Conservation (phyloP, 2,113 vertebrate species). For the Pterocles orientalis region DNA sequence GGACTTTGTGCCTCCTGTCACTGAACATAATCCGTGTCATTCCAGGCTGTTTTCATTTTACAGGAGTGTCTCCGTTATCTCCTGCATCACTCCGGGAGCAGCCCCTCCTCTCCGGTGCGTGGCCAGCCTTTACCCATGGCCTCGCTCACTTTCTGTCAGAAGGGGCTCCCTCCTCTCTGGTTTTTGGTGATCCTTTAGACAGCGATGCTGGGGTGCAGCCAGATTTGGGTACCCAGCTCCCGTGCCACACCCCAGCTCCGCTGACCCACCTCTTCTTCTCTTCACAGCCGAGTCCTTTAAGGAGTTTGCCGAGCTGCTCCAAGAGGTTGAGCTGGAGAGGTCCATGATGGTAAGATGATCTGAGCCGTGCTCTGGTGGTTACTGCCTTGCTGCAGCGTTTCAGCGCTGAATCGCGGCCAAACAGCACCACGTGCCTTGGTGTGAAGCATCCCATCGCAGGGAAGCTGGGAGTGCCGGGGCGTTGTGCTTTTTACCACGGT, state of each 20-base stretch:
- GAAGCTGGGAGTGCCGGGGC: neutral
- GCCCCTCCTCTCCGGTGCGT: neutral
- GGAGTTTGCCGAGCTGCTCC: constrained; percentile 93
- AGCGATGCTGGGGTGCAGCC: neutral
- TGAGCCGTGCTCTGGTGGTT: neutral
- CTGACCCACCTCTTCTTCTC: constrained; percentile 11
- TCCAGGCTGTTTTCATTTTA: neutral
- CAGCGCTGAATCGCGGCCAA: neutral
- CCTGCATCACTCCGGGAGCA: neutral
- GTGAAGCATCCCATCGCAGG: neutral
- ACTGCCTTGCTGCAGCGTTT: rapidly evolving
- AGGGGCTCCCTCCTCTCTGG: rapidly evolving
- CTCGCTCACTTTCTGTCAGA: neutral
- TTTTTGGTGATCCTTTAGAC: neutral
- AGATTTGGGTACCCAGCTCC: rapidly evolving
- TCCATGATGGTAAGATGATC: constrained; percentile 91
- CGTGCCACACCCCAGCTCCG: neutral
- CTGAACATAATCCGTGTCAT: neutral
- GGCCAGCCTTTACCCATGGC: neutral
- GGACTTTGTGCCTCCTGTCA: neutral
- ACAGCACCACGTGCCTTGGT: rapidly evolving
- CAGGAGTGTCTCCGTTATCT: neutral
- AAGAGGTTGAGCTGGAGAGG: constrained; percentile 93
- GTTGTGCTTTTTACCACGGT: neutral
- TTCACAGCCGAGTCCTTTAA: constrained; percentile 93